Evolutionary conservation across 2,888 invertebrate genomes (phyloP).

Genomic region (Cephonodes hylas): DNA sequence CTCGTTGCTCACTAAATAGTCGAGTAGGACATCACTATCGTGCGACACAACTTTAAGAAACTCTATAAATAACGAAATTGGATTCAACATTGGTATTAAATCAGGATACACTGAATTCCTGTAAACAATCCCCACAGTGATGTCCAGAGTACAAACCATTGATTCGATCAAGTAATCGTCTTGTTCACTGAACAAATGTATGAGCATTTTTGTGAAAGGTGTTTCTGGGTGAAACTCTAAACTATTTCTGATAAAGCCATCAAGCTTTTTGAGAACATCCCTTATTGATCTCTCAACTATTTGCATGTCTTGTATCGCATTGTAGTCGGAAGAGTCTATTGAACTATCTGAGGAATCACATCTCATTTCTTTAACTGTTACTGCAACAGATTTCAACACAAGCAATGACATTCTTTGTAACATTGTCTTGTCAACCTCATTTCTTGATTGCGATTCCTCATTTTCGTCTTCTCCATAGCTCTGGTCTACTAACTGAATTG

Average conservation of each 20-base stretch:
- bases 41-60: constrained; percentile 91
- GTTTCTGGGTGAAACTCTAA: constrained; percentile 94
- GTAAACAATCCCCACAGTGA: constrained; percentile 91
- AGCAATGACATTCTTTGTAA: constrained; percentile 93
- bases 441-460: constrained; percentile 63
- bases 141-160: constrained; percentile 95
- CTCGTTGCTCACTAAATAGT: constrained; percentile 93
- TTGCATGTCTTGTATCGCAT: constrained; percentile 94
- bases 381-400: constrained; percentile 93
- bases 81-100: constrained; percentile 90
- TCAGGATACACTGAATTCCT: constrained; percentile 90
- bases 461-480: constrained; percentile 71
- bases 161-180: constrained; percentile 95
- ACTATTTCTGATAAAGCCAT: constrained; percentile 89
- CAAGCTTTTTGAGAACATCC: constrained; percentile 90
- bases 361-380: constrained; percentile 93
- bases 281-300: constrained; percentile 92
- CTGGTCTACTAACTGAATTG: constrained; percentile 70
- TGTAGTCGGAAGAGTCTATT: constrained; percentile 91
- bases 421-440: constrained; percentile 87
- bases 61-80: constrained; percentile 92
- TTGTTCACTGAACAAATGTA: constrained; percentile 93
- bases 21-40: constrained; percentile 89
- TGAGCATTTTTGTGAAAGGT: constrained; percentile 92
- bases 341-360: constrained; percentile 93